A percentile compares a stretch with the other conserved stretches of the same genome.
Evolutionary conservation across 2,888 invertebrate genomes (phyloP).

Genomic region (Nephrocerus scutellatus): DNA sequence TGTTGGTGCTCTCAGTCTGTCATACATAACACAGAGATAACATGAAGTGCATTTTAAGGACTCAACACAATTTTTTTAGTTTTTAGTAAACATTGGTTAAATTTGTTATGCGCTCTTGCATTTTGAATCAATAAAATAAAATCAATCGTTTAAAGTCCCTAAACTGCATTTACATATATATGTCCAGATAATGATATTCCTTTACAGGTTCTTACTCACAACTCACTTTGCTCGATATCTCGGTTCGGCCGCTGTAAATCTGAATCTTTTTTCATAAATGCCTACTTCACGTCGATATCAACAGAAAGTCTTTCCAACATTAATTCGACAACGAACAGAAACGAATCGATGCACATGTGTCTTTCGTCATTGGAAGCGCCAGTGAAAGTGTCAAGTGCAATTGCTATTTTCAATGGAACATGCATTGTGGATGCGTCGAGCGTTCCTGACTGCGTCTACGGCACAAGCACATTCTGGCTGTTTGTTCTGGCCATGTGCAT

Average conservation of each 20-base stretch:
- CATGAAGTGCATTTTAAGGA: background rate
- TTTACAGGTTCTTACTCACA: constrained; percentile 10
- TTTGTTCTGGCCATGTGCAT: constrained; percentile 65
- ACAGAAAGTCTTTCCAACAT: no score
- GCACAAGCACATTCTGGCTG: constrained; percentile 61
- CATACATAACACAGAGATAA: no score
- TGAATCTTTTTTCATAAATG: constrained; percentile 2
- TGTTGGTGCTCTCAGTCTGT: no score
- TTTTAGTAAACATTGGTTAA: background rate
- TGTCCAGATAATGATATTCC: background rate
- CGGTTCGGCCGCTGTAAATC: constrained; percentile 12
- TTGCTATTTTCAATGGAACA: background rate
- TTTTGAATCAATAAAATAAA: no score
- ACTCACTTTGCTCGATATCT: constrained; percentile 12
- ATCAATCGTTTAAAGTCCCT: background rate
- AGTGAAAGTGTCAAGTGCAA: constrained; percentile 6
- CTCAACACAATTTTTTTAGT: background rate
- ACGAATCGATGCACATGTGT: constrained; percentile 16
- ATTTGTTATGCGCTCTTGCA: background rate
- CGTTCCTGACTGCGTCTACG: constrained; percentile 49
- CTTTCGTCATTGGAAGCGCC: constrained; percentile 6
- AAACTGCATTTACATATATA: background rate
- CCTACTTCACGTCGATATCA: constrained; percentile 25
- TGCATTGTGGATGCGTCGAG: constrained; percentile 16
- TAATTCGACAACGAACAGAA: no score